Base-by-base conservation (phyloP, 2,888 invertebrate genomes). In the Nomada ferruginata region DNA sequence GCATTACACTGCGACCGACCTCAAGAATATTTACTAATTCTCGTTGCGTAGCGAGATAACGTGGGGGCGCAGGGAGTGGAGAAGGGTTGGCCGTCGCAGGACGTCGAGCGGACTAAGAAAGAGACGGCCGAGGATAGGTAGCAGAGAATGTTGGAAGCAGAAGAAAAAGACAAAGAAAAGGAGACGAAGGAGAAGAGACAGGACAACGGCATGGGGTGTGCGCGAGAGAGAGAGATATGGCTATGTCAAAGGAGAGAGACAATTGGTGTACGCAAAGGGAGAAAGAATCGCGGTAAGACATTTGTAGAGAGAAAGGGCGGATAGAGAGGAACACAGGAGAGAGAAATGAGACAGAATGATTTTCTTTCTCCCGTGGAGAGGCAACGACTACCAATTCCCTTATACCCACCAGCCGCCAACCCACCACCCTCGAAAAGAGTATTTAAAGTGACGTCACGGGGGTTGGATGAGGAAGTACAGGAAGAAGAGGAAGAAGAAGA, bases 361-460 rank as follows among this genome's bases (percentile, higher is more conserved):
- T 74, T 78, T 75, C 65, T 68, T 72, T 84, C 77, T 78, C 61
- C 81, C 82, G 66, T 66, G 75, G 73, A 82, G 87, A 85, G 87
- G 85, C 84, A 86, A 82, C 86, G 87, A 87, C 89, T 87, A 89
- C 86, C 88, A 88, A 87, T 90, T 86, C 85, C 84, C 84, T 86
- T 87, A 87, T 87, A 89, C 85, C 89, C 90, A 89, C 88, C 91
- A 86, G 86, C 82, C 84, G 66, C 73, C 86, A 78, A 74, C 72
- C 84, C 86, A 82, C 85, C 84, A 85, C 81, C 88, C 85, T 87
- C 84, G 89, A 89, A 90, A 91, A 91, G 91, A 91, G 92, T 93
- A 93, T 93, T 93, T 92, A 93, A 93, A 93, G 90, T 93, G 92
- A 92, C 92, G 92, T 92, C 92, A 92, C 88, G 86, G 82, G 85